Percentiles rank a stretch among this genome's conserved stretches.
Evolutionary conservation across 2,888 invertebrate genomes (phyloP).

Genomic region (Heliconius sara): DNA sequence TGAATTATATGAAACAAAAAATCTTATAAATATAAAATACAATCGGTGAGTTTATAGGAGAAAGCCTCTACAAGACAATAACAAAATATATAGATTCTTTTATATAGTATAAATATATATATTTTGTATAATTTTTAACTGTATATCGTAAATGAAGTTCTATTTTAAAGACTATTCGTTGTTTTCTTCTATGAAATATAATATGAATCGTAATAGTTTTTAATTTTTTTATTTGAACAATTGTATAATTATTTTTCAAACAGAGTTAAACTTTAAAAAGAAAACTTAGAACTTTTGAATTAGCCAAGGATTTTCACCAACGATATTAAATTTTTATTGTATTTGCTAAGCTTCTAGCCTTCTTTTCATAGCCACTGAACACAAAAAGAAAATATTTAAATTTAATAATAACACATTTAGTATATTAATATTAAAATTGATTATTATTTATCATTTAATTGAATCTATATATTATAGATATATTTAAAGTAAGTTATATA

Average conservation of each 20-base stretch:
- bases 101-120: background rate
- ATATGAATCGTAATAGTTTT: too few relatives aligned
- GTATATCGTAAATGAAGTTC: conserved; percentile 1
- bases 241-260: background rate
- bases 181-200: too few relatives aligned
- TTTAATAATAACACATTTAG: too few relatives aligned
- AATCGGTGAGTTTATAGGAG: conserved; percentile 64
- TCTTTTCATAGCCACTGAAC: conserved; percentile 8
- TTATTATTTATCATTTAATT: background rate
- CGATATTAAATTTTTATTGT: background rate
- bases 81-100: conserved; percentile 15
- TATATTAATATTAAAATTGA: too few relatives aligned
- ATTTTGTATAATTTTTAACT: background rate
- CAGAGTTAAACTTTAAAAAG: background rate
- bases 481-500: background rate
- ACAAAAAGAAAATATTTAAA: background rate
- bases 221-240: too few relatives aligned
- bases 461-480: background rate
- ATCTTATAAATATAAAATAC: conserved; percentile 52
- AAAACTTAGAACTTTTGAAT: background rate
- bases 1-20: background rate
- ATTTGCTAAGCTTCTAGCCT: conserved; percentile 4
- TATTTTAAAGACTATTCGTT: background rate
- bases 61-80: conserved; percentile 56
- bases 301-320: background rate